Conservation (phyloP, 2,113 vertebrate genomes). For the Mus pahari region DNA sequence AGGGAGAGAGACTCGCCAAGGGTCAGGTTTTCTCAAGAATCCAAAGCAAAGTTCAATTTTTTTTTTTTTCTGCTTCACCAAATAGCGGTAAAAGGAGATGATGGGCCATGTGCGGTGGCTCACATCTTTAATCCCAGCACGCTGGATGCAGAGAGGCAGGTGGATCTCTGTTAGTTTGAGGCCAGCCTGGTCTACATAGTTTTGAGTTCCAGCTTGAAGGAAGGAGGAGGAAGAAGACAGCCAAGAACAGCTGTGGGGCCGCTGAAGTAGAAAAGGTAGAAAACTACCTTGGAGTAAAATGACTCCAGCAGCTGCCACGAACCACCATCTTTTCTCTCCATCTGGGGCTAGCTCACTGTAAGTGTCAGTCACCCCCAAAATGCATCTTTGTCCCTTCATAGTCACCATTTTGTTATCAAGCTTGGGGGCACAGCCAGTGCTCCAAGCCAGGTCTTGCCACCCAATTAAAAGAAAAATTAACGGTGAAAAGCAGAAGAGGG, state of each 20-base stretch:
- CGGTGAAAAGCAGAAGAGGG: not conserved
- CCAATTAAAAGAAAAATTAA: not conserved
- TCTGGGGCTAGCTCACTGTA: not conserved
- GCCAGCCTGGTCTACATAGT: not conserved
- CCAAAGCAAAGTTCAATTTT: not conserved
- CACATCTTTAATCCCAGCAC: too few species aligned
- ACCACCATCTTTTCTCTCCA: not conserved
- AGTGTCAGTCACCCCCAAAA: too few species aligned
- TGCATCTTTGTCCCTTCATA: not conserved
- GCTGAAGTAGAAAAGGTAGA: not conserved
- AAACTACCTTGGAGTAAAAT: not conserved
- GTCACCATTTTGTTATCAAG: not conserved
- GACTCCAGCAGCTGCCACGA: not conserved
- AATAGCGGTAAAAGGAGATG: not conserved
- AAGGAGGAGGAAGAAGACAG: not conserved
- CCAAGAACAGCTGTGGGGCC: not conserved
- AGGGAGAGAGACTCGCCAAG: not conserved
- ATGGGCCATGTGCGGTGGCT: too few species aligned
- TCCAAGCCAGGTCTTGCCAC: not conserved
- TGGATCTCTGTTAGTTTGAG: not conserved
- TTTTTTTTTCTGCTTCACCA: not conserved
- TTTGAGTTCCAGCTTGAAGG: not conserved
- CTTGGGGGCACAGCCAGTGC: not conserved
- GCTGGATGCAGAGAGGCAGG: not conserved
- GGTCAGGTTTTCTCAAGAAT: not conserved